Conservation (phyloP, 92 coral and sea anemone species). For the Palythoa grandis region DNA sequence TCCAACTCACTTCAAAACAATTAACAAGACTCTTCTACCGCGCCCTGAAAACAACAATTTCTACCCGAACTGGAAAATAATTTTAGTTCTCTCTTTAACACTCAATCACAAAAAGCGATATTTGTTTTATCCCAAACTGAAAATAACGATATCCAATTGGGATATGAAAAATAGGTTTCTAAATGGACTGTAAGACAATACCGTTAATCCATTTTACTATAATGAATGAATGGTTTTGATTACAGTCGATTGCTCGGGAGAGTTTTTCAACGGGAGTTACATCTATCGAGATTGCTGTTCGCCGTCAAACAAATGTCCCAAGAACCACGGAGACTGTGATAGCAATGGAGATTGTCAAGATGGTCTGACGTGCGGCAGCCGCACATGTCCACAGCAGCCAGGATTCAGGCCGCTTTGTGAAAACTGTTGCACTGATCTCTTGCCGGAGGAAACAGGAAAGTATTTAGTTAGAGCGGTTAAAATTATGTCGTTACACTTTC, state of each 20-base stretch:
- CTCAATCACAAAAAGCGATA: too few species aligned
- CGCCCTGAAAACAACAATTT: too few species aligned
- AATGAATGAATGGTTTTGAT: background rate
- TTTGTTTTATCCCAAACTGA: too few species aligned
- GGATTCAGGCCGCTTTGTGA: conserved; percentile 2
- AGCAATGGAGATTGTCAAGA: background rate
- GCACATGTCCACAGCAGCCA: background rate
- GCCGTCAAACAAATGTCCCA: background rate
- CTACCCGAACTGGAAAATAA: too few species aligned
- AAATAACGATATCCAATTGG: too few species aligned
- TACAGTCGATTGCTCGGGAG: conserved; percentile 1
- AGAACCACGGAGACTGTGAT: conserved; percentile 1
- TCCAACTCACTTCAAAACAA: too few species aligned
- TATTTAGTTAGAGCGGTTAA: background rate
- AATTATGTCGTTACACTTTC: background rate
- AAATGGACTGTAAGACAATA: too few species aligned
- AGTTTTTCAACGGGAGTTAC: background rate
- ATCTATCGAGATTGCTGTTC: background rate
- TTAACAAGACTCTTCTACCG: too few species aligned
- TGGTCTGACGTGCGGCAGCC: background rate
- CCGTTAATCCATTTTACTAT: too few species aligned
- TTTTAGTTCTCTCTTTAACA: too few species aligned
- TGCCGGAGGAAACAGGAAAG: background rate
- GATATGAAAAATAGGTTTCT: too few species aligned
- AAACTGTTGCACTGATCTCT: background rate